A percentile compares a stretch with the other conserved stretches of the same genome.
phyloP scores from a whole-genome alignment of 1,140 invertebrate genomes.

The Diuraphis noxia region DNA sequence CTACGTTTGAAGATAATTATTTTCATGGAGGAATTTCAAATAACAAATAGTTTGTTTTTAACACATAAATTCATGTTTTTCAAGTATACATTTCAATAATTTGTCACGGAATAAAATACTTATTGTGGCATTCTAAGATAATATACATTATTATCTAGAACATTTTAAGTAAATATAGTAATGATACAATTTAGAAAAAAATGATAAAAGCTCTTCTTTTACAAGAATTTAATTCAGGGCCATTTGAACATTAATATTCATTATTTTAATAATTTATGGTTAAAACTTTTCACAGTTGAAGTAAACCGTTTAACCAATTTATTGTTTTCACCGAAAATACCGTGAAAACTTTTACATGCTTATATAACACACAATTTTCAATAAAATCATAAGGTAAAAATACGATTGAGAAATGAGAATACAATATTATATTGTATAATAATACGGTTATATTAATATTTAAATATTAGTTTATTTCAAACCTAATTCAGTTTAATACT shows the following conservation, averaged over 20 bases:
- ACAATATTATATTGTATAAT: background rate
- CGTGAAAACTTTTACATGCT: background rate
- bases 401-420: background rate
- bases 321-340: background rate
- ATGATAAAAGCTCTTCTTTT: background rate
- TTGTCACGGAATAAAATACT: background rate
- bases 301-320: slow-evolving; percentile 14
- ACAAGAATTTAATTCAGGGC: background rate
- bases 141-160: slow-evolving; percentile 25
- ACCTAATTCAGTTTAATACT: background rate
- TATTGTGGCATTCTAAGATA: background rate
- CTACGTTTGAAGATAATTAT: background rate
- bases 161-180: slow-evolving; percentile 1
- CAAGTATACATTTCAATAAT: background rate
- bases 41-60: background rate
- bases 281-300: background rate
- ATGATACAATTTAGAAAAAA: background rate
- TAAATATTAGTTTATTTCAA: background rate
- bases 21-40: too few relatives aligned
- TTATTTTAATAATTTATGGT: background rate
- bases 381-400: background rate
- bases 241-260: slow-evolving; percentile 7
- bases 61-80: background rate
- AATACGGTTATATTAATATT: background rate
- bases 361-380: background rate